Evolutionary conservation across 1,140 invertebrate genomes (phyloP).

Genomic region (Octopus sinensis): DNA sequence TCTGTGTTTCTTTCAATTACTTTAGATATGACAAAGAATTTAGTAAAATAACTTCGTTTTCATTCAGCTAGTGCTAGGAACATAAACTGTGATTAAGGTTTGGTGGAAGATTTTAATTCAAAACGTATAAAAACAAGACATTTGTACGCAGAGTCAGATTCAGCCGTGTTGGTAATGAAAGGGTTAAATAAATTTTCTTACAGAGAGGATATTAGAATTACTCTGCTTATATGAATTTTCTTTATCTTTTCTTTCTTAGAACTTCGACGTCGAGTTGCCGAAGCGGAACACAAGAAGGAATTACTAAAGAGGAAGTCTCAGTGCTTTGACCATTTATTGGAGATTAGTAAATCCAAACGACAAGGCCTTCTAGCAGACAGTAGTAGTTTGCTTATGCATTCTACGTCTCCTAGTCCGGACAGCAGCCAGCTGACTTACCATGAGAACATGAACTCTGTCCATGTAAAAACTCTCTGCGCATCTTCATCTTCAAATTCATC

Average conservation of each 20-base stretch:
- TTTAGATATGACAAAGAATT: no score
- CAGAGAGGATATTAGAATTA: no score
- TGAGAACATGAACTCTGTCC: neutral
- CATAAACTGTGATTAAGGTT: no score
- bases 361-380: neutral
- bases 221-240: neutral
- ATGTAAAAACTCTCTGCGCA: neutral
- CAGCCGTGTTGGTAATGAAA: no score
- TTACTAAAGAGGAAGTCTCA: constrained; percentile 34
- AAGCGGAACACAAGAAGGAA: constrained; percentile 32
- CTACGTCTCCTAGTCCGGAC: neutral
- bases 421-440: neutral
- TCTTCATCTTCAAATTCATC: neutral
- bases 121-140: no score
- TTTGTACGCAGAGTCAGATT: no score
- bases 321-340: constrained; percentile 34
- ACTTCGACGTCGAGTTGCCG: constrained; percentile 29
- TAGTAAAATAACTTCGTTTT: no score
- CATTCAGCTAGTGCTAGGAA: no score
- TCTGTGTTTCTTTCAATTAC: no score
- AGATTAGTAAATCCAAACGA: constrained; percentile 26
- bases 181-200: no score
- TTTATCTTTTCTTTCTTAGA: constrained; percentile 21
- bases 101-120: no score
- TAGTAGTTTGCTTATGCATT: neutral